Conservation (phyloP, 2,113 vertebrate species). For the Apaloderma vittatum region DNA sequence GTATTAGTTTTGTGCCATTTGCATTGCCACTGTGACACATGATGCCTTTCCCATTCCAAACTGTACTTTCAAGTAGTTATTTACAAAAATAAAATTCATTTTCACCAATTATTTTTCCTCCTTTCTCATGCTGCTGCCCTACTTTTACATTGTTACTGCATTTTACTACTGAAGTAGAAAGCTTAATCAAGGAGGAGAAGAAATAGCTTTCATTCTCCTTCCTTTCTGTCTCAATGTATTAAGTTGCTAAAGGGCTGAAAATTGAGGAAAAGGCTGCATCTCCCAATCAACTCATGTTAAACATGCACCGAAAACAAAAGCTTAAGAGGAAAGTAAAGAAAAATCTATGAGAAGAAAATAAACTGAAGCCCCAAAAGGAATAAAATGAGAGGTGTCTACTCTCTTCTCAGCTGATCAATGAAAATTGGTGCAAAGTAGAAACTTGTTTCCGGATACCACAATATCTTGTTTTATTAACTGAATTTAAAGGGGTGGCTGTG, state of each 20-base stretch:
- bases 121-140: neutral
- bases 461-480: neutral
- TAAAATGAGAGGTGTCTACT: neutral
- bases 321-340: neutral
- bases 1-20: neutral
- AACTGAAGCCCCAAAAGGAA: neutral
- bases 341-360: neutral
- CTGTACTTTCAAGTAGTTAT: neutral
- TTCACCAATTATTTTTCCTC: neutral
- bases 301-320: rapidly evolving
- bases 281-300: neutral
- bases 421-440: neutral
- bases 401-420: neutral
- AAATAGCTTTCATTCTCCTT: neutral
- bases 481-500: neutral
- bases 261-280: neutral
- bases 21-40: neutral
- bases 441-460: neutral
- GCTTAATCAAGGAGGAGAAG: neutral
- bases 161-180: neutral
- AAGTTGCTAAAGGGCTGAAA: neutral
- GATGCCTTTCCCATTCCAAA: neutral
- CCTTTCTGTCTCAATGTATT: neutral
- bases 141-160: neutral
- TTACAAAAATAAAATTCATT: neutral